Percentiles rank a stretch among this genome's conserved stretches.
phyloP scores from a whole-genome alignment of 2,888 invertebrate species.

The Pteria penguin region DNA sequence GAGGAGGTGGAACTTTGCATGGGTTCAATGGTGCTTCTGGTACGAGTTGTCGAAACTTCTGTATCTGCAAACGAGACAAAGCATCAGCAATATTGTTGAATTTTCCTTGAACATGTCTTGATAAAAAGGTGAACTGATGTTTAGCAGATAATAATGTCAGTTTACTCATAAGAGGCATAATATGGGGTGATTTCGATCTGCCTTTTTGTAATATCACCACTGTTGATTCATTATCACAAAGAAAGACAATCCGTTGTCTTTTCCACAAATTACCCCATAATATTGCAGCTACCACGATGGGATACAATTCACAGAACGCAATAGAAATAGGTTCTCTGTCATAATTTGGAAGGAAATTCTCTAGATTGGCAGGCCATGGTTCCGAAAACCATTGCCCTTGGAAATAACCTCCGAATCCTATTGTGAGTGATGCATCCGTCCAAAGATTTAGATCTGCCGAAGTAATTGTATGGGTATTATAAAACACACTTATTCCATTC shows the following conservation, averaged over 20 bases:
- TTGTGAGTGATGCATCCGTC: constrained; percentile 30
- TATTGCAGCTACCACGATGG: constrained; percentile 26
- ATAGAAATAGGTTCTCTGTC: constrained; percentile 16
- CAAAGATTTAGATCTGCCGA: constrained; percentile 1
- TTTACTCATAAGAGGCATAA: constrained; percentile 30
- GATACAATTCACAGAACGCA: constrained; percentile 29
- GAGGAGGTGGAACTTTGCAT: constrained; percentile 9
- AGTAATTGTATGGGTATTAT: not conserved
- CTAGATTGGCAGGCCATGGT: constrained; percentile 22
- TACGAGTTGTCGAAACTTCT: too few relatives aligned
- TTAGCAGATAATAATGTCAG: constrained; percentile 19
- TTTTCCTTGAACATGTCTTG: constrained; percentile 22
- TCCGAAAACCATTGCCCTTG: constrained; percentile 24
- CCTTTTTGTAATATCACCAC: constrained; percentile 28
- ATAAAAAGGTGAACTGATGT: constrained; percentile 19
- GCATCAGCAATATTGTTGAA: constrained; percentile 23
- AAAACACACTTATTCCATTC: constrained; percentile 27
- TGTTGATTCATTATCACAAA: constrained; percentile 26
- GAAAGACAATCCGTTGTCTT: constrained; percentile 14
- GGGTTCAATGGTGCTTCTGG: too few relatives aligned
- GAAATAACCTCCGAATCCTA: constrained; percentile 29
- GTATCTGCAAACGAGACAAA: constrained; percentile 40
- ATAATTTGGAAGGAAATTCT: not conserved
- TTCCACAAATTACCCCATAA: constrained; percentile 29
- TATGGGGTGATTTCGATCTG: constrained; percentile 10